Base-by-base conservation (phyloP, 2,797 vertebrate genomes). In the Pseudomugil tenellus region DNA sequence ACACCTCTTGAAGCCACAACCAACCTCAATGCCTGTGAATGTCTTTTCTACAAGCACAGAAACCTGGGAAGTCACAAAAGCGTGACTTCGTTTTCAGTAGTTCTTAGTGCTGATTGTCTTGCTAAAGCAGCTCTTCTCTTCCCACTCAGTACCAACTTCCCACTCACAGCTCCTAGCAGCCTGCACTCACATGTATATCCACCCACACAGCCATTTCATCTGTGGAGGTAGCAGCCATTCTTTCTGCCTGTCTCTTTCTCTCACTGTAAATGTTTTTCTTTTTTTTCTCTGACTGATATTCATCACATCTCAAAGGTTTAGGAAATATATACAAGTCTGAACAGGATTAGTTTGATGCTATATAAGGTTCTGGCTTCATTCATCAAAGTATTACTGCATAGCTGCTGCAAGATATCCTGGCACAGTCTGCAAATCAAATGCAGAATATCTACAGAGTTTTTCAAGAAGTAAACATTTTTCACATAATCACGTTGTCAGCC, bases 91-190 rank as follows among this genome's bases (percentile, higher is more conserved):
- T 82, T 89, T 84, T 89, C 83, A 87, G 76, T 66, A 34, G 86
- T 84, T 87, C 89, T 88, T 58, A 79, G 73, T 83, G 79, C 73
- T 67, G 87, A 89, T 87, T 81, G 74, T 91, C 88, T 87, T 84
- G 78, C 84, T 88, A 83, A 86, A 90, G 87, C 85, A 88, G 88
- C 90, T 91, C 91, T 89, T 88, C 86, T 85, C 88, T 79, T 88
- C 92, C 91, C 91, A 92, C 91, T 90, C 89, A 84, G 87, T 85
- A 75, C 89, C 92, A 86, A 91, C 92, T 84, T 86, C 93, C 93
- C 93, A 94, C 93, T 91, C 93, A 92, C 87, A 85, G 91, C 90
- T 92, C 76, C 84, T 54, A 89, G 89, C 90, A 89, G 87, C 86
- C 79, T 88, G 87, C 87, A 90, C 90, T 87, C 88, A 86, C 91